phyloP scores from a whole-genome alignment of 2,888 invertebrate species.

The Spatulosminthurus flaviceps region DNA sequence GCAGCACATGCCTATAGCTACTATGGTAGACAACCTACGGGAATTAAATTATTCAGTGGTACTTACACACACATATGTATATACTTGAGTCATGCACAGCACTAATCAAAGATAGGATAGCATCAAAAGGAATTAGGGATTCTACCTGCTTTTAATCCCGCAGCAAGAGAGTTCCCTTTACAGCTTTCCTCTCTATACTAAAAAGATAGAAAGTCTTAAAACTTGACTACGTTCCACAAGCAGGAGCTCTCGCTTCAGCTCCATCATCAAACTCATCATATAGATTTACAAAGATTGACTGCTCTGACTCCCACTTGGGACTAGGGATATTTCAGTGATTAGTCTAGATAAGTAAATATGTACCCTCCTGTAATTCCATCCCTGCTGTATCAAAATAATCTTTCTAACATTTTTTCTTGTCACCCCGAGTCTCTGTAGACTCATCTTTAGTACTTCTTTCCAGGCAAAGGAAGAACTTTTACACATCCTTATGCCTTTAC shows the following conservation, averaged over 20 bases:
- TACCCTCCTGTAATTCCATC: neutral
- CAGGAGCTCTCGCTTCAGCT: neutral
- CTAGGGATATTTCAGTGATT: conserved; percentile 33
- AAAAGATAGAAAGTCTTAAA: neutral
- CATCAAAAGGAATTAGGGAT: conserved; percentile 4
- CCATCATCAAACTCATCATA: conserved; percentile 30
- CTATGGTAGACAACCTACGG: too few relatives aligned
- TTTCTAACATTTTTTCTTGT: too few relatives aligned
- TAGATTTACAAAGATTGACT: conserved; percentile 45
- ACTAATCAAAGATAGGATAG: neutral
- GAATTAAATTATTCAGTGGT: neutral
- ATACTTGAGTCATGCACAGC: neutral
- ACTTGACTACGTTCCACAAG: neutral
- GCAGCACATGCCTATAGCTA: too few relatives aligned
- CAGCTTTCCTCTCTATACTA: neutral
- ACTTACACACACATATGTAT: neutral
- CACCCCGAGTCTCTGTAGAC: too few relatives aligned
- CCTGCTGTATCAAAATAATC: too few relatives aligned
- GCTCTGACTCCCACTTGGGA: conserved; percentile 33
- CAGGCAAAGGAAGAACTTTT: too few relatives aligned
- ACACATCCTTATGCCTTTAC: too few relatives aligned
- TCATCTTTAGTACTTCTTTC: too few relatives aligned
- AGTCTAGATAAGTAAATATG: conserved; percentile 12
- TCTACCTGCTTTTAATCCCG: neutral
- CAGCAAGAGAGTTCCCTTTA: neutral